Base-by-base conservation (phyloP, 2,797 vertebrate species). In the Limosa lapponica region DNA sequence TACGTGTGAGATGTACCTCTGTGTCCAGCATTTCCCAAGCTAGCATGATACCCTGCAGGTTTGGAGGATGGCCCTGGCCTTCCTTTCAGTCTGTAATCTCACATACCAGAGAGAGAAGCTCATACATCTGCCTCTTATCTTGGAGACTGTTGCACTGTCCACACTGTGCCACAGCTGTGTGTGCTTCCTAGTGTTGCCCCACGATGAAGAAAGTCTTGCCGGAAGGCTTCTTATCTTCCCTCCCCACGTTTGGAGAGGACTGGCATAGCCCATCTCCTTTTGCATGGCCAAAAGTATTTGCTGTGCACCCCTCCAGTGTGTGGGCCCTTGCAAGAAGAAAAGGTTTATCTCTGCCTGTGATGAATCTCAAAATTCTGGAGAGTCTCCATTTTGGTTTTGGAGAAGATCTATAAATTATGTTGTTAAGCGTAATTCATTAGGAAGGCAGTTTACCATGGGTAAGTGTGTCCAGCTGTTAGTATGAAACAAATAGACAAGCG, bases 401-500 rank as follows among this genome's bases (percentile, higher is more conserved):
- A 74, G 55, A 54, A 89, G 43, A 69, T 90, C 51, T 90, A 28
- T 90, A 85, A 83, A 81, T 93, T 69, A 91, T 70, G 25, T 51
- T 96, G 77, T 95, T 94, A 90, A 93, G 46, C 0, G 2, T 77
- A 64, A 80, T 90, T 96, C 79, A 79, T 93, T 96, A 90, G 80
- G 59, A 92, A 93, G 59, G 69, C 48, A 59, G 65, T 48, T 95
- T 94, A 79, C 87, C 48, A 25, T 86, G 51, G 12, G 25, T 61
- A 74, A 96, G 57, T 79, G 65, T 93, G 90, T 92, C 89, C 78
- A 95, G 72, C 67, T 95, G 67, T 92, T 94, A 65, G 91, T 52
- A 57, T 6, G 8, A 93, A 94, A 87, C 51, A 93, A 95, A 87
- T 51, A 93, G 62, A 72, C 83, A 95, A 90, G 90, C 3, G 24